Evolutionary conservation across 2,113 vertebrate genomes (phyloP).

Genomic region (Silurus meridionalis): DNA sequence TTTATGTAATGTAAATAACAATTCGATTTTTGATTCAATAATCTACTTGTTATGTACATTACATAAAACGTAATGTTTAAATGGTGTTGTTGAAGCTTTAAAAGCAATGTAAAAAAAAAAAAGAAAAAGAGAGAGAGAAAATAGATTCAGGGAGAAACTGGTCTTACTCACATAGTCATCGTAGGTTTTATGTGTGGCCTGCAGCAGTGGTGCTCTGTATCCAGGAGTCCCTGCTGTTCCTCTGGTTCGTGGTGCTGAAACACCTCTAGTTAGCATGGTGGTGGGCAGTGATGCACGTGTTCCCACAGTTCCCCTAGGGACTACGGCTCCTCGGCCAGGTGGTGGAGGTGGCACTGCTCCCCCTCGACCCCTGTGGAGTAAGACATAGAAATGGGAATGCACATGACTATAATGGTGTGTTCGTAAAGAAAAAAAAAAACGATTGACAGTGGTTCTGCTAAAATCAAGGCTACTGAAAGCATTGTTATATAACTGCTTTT

Average conservation of each 20-base stretch:
- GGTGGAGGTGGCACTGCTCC: conserved; percentile 73
- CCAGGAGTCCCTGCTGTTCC: conserved; percentile 75
- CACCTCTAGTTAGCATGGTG: conserved; percentile 77
- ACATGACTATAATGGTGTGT: not conserved
- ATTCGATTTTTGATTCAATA: too few species aligned
- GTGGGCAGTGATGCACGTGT: conserved; percentile 80
- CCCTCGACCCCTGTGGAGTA: conserved; percentile 81
- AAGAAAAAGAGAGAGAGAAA: not conserved
- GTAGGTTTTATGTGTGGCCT: conserved; percentile 83
- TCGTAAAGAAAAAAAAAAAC: not conserved
- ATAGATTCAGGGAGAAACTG: not conserved
- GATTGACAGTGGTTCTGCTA: not conserved
- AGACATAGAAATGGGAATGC: not conserved
- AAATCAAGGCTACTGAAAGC: not conserved
- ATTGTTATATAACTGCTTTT: not conserved
- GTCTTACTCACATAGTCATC: conserved; percentile 92
- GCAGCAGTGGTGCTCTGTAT: conserved; percentile 82
- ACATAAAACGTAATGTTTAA: not conserved
- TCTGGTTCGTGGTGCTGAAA: conserved; percentile 77
- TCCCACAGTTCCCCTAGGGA: conserved; percentile 79
- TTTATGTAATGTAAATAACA: too few species aligned
- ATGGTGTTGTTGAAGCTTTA: not conserved
- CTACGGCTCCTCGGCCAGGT: conserved; percentile 82
- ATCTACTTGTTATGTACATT: too few species aligned
- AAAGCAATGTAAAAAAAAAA: too few species aligned